Evolutionary conservation across 2,888 invertebrate species (phyloP), one percentile per base, ranked within the genome.

Genomic region (Horisme vitalbata): DNA sequence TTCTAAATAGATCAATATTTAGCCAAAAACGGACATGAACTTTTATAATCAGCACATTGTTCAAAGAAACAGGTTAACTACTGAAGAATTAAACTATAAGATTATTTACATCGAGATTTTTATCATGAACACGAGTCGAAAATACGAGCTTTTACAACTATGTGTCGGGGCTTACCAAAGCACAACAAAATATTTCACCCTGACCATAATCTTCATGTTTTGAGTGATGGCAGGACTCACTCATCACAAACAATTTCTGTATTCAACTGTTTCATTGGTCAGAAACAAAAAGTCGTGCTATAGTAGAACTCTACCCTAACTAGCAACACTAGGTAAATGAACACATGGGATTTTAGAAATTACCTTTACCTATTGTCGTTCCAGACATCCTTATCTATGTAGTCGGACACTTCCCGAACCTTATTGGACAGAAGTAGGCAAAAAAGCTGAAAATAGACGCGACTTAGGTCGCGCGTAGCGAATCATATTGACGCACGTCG

Each of bases 121-220:
- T 43, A n/a, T 36, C 65, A 65, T 77, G 75, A 79, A 80, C 78
- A 82, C 78, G 70, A 70, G 70, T 71, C 67, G 57, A 68, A 68
- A 73, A 75, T 67, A 69, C 67, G 60, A 70, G 68, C 59, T 71
- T 41, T 64, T 70, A 62, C 50, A 64, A 59, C 62, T 68, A 59
- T 58, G 55, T 66, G 83, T 33, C 34, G 24, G 18, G 7, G 33
- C 15, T 30, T 78, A 81, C 78, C 83, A 83, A 84, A 85, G 20
- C 83, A 84, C 82, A 10, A 15, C 15, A 13, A 27, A 18, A 24
- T 11, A 18, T 13, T 26, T 24, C 5, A 14, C n/a, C 10, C 11
- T 27, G 5, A 36, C 18, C 27, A 11, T 31, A 30, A 10, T 6
- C 26, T 11, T 11, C 6, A 23, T 8, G 1, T 4, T 9, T 9